A percentile compares a stretch with the other conserved stretches of the same genome.
These are phyloP conservation scores for Platichthys stellatus DNA, from an alignment of 2,113 vertebrate species.

Conservation along the genomic window DNA sequence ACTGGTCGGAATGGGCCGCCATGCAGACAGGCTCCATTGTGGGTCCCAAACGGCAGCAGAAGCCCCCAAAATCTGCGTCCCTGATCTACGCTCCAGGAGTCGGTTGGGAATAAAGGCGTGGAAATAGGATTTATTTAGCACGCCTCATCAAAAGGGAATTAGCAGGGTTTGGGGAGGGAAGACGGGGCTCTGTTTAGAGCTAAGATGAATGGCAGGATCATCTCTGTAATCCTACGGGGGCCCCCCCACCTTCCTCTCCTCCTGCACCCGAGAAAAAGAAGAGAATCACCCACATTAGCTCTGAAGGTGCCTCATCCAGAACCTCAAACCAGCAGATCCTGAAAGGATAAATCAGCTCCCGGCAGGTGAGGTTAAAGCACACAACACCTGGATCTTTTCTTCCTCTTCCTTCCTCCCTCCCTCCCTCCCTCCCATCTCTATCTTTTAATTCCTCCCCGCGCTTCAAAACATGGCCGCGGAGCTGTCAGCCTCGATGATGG, in stretches of 20 bases:
- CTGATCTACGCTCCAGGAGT: conserved; percentile 90
- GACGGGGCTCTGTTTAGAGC: conserved; percentile 83
- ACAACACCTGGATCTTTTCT: conserved; percentile 52
- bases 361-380: conserved; percentile 64
- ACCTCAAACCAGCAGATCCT: conserved; percentile 58
- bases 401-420: conserved; percentile 26
- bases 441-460: conserved; percentile 68
- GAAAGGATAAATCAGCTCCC: conserved; percentile 48
- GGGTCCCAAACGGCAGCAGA: conserved; percentile 76
- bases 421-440: conserved; percentile 38
- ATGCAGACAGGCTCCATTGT: conserved; percentile 79
- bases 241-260: conserved; percentile 35
- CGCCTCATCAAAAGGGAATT: conserved; percentile 89
- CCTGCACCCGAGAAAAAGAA: conserved; percentile 62
- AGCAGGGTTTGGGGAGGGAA: conserved; percentile 85
- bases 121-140: conserved; percentile 92
- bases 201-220: conserved; percentile 82
- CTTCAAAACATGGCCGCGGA: conserved; percentile 74
- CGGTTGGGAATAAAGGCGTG: conserved; percentile 86
- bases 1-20: conserved; percentile 67
- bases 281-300: conserved; percentile 74
- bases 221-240: conserved; percentile 76
- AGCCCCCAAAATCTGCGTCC: conserved; percentile 86
- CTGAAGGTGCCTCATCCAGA: conserved; percentile 47
- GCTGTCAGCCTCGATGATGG: conserved; percentile 80